Evolutionary conservation across 2,797 vertebrate genomes (phyloP), one percentile per base, ranked within the genome.

Genomic region (Scomberomorus guttatus): DNA sequence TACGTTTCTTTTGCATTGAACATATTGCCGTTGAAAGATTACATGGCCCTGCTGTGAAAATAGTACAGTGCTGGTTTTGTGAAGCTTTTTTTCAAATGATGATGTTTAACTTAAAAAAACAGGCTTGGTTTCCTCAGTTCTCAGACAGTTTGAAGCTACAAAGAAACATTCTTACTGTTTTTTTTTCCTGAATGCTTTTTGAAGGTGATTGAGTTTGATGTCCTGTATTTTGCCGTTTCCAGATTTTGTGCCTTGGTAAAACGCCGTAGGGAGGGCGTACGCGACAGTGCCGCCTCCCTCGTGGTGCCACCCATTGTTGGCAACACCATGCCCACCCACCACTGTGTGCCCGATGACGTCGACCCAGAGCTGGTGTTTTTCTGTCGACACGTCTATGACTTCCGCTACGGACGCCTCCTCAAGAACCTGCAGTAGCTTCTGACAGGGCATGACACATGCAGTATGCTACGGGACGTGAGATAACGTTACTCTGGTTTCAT

Each of bases 181-280:
- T 42, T 15, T 51, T 58, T 73, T 39, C 22, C 13, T 63, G 25
- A 67, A 34, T 32, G 25, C 27, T 54, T 57, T 58, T 22, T 42
- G 6, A 46, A 29, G 50, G 58, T n/a, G 22, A 56, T 34, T 44
- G 27, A 68, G 0, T 56, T 76, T 63, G 5, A 66, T 18, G 51
- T 56, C 22, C 14, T 73, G 22, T 71, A 12, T 75, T 70, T 80
- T 79, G 48, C 42, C 48, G 14, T 24, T 55, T 88, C n/a, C 91
- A 99, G 98, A 96, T 99, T 99, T 96, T 98, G 98, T 97, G 98
- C 98, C 97, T 99, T 99, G 97, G 97, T 97, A 88, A 99, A 98
- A 93, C 97, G 97, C 93, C 96, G 96, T 56, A 94, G 95, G 17
- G 98, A 99, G 87, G 97, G 97, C 62, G 95, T 97, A 70, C 94